Percentiles rank a stretch among this genome's conserved stretches.
Conservation (phyloP, 2,888 invertebrate species). For the Asteroscopus sphinx region DNA sequence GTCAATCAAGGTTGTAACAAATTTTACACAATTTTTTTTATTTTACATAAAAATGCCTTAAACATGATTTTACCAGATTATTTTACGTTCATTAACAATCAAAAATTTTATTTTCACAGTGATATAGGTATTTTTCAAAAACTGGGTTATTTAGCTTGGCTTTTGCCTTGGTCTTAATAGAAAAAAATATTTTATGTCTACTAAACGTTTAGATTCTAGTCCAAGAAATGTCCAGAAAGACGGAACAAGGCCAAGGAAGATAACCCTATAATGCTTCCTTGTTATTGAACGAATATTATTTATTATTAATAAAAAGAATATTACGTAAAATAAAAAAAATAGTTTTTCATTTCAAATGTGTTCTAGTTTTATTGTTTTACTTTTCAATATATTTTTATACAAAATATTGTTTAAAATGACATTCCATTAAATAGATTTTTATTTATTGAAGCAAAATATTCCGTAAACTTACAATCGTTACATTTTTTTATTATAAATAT, state of each 20-base stretch:
- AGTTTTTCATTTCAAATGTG: background rate
- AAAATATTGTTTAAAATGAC: too few relatives aligned
- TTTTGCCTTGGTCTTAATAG: background rate
- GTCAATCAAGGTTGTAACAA: slow-evolving; percentile 3
- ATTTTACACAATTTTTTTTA: too few relatives aligned
- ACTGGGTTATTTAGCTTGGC: background rate
- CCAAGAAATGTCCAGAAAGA: background rate
- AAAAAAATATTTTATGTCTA: background rate
- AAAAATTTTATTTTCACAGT: too few relatives aligned
- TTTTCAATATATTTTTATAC: background rate
- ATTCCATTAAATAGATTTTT: too few relatives aligned
- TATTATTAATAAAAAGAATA: background rate
- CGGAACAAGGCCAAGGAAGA: background rate
- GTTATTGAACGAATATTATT: background rate
- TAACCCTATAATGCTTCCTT: too few relatives aligned
- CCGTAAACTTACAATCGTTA: too few relatives aligned
- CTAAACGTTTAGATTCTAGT: background rate
- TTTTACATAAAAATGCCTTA: too few relatives aligned
- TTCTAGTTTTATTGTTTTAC: background rate
- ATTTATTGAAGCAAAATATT: too few relatives aligned
- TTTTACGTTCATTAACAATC: background rate
- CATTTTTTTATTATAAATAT: too few relatives aligned
- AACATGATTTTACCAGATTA: slow-evolving; percentile 12
- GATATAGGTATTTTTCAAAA: background rate
- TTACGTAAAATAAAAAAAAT: too few relatives aligned